phyloP scores from a whole-genome alignment of 2,113 vertebrate genomes.

The Rafetus swinhoei region DNA sequence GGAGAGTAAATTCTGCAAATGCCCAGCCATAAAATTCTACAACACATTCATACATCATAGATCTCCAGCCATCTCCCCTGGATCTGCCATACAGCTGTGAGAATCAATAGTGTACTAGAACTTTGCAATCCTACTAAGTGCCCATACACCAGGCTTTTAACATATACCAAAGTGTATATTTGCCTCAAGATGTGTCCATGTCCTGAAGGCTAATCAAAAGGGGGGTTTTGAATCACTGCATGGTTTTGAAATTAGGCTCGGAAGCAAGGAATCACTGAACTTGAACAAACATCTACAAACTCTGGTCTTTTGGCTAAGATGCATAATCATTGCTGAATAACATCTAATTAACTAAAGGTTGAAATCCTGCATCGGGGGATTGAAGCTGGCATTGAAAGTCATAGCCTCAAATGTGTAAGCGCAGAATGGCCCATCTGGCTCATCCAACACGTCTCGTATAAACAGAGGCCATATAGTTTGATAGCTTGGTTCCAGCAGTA shows the following conservation, averaged over 20 bases:
- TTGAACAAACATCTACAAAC: background rate
- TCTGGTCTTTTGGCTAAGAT: background rate
- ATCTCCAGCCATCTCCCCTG: background rate
- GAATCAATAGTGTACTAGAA: background rate
- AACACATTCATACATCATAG: background rate
- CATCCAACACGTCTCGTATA: background rate
- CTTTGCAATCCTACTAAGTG: fast-evolving
- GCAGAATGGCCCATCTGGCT: background rate
- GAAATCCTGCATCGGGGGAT: background rate
- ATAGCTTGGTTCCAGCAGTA: background rate
- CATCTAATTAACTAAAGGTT: background rate
- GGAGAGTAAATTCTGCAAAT: background rate
- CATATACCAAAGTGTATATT: background rate
- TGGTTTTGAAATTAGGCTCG: background rate
- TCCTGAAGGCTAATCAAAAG: background rate
- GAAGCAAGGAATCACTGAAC: background rate
- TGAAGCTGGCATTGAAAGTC: background rate
- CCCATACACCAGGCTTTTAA: fast-evolving
- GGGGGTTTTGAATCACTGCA: background rate
- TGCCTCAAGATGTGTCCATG: background rate
- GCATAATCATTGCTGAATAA: background rate
- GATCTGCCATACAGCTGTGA: background rate
- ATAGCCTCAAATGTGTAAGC: background rate
- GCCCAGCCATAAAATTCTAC: background rate
- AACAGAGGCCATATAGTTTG: background rate